Percentiles rank a stretch among this genome's conserved stretches.
These are phyloP conservation scores for Meloidogyne floridensis DNA, from an alignment of 1,140 invertebrate species.

Conservation along the genomic window DNA sequence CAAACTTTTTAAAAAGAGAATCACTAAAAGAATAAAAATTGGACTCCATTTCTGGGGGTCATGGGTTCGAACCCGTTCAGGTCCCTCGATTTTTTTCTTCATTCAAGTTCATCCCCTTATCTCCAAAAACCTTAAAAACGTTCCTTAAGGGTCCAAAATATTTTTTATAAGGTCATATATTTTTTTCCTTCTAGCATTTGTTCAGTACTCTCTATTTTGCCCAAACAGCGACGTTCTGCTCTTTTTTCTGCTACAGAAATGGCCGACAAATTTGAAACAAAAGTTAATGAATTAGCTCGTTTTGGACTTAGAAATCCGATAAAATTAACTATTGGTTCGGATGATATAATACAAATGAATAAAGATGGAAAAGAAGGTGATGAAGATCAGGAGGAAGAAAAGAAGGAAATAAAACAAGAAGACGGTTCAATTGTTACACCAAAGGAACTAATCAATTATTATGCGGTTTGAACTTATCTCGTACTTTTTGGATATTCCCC, in stretches of 20 bases:
- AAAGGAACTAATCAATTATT: slow-evolving; percentile 72
- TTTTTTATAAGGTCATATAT: slow-evolving; percentile 26
- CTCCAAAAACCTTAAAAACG: too few species aligned
- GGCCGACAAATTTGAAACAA: slow-evolving; percentile 73
- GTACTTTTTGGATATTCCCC: too few species aligned
- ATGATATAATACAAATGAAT: slow-evolving; percentile 65
- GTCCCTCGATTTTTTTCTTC: not conserved
- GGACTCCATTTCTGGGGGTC: not conserved
- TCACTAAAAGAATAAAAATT: too few species aligned
- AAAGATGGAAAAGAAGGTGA: slow-evolving; percentile 11
- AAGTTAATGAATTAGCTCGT: slow-evolving; percentile 81
- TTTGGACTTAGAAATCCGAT: slow-evolving; percentile 93
- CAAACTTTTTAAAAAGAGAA: too few species aligned
- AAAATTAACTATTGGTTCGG: slow-evolving; percentile 84
- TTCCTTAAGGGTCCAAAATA: too few species aligned
- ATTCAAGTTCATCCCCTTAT: not conserved
- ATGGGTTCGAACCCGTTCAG: not conserved
- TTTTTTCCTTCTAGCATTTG: slow-evolving; percentile 72
- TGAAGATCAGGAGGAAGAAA: not conserved
- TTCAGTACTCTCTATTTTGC: slow-evolving; percentile 85
- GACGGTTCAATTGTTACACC: slow-evolving; percentile 39
- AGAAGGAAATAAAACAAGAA: slow-evolving; percentile 26
- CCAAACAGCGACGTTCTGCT: slow-evolving; percentile 88
- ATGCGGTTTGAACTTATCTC: slow-evolving; percentile 68
- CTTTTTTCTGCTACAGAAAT: slow-evolving; percentile 98